Base-by-base conservation (phyloP, 2,888 invertebrate species). In the Willowsia nigromaculata region DNA sequence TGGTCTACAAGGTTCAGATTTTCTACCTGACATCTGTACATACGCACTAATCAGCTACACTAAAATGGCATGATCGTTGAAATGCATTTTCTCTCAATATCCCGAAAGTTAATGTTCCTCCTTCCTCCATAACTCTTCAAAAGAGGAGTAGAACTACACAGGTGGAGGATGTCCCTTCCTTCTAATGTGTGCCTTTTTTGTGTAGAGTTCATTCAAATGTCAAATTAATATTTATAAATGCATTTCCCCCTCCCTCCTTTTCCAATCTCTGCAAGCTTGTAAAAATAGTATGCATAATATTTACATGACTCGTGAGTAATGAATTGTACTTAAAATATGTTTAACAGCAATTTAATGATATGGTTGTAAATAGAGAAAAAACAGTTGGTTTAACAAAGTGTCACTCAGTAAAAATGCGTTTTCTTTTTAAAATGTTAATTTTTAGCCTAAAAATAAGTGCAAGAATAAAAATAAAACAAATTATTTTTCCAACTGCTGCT, bases 211-310 rank as follows among this genome's bases (percentile, higher is more conserved):
- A 74, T 47, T 74, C 74, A 27, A 74, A 74, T 74, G 74, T 47
- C 74, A 74, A 74, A 74, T 74, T 40, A 74, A 74, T 74, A 74
- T 74, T 74, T 74, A 74, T 74, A 47, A 27, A 43, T 74, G 74
- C 74, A 47, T 43, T 74, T 74, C 74, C 30, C 74, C 11, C 74
- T 25, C 74, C 47, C 27, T 47, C 47, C 47, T 27, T 40, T 47
- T 47, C n/a, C n/a, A n/a, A 50, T 74, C 50, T 74, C 50, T 74
- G 50, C 50, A 47, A 47, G 47, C 47, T 47, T 18, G 47, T 7
- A n/a, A 43, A 74, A 74, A 74, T 27, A 59, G 11, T 5, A 30
- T 50, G 18, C 59, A 27, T 13, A 27, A 59, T 56, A 25, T 25
- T 56, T 13, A 43, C 43, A 43, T 13, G 15, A 59, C 13, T 27